Conservation (phyloP, 2,113 vertebrate genomes). For the Nycticebus coucang region DNA sequence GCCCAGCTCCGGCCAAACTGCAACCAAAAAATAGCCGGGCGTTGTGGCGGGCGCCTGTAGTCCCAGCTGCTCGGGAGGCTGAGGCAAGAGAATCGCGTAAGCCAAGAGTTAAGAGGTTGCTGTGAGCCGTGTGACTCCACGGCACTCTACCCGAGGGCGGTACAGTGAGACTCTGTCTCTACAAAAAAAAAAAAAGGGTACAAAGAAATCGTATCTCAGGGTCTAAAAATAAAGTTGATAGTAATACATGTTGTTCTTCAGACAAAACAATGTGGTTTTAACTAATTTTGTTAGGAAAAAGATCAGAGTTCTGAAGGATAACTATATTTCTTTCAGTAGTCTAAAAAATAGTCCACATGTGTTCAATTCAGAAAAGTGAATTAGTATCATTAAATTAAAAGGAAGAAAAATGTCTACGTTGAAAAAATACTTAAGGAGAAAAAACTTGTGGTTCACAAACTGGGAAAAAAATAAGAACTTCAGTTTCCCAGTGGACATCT, state of each 20-base stretch:
- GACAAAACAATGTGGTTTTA: constrained; percentile 48
- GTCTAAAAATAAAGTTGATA: constrained; percentile 66
- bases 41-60: too few species aligned
- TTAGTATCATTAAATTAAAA: constrained; percentile 38
- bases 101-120: too few species aligned
- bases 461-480: background rate
- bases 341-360: constrained; percentile 53
- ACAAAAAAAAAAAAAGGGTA: too few species aligned
- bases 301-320: constrained; percentile 31
- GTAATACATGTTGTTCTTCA: constrained; percentile 38
- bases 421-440: background rate
- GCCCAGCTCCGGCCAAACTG: too few species aligned
- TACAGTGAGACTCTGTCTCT: too few species aligned
- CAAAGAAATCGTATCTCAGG: constrained; percentile 38
- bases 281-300: constrained; percentile 29
- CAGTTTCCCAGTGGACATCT: background rate
- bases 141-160: too few species aligned
- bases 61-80: too few species aligned
- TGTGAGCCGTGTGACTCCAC: too few species aligned
- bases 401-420: constrained; percentile 49
- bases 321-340: constrained; percentile 24
- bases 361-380: constrained; percentile 50
- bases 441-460: constrained; percentile 40
- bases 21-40: too few species aligned
- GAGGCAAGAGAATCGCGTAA: too few species aligned